Conservation (phyloP, 1,140 invertebrate genomes). For the Trachymyrmex cornetzi region DNA sequence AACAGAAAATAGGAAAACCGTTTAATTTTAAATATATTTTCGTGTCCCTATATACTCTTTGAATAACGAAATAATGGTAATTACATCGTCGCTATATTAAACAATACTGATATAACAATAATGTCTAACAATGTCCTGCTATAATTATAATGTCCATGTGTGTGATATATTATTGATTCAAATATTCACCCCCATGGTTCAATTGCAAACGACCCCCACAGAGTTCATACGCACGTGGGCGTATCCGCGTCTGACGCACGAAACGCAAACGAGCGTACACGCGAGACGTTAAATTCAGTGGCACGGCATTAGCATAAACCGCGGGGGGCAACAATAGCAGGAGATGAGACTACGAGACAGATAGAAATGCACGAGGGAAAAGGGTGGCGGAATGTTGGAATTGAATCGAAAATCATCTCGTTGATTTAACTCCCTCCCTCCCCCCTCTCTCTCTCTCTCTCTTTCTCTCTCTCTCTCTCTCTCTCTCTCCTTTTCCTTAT, state of each 20-base stretch:
- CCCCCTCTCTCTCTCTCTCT: background rate
- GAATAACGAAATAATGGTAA: background rate
- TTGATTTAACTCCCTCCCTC: slow-evolving; percentile 73
- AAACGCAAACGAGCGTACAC: slow-evolving; percentile 66
- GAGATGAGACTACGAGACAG: slow-evolving; percentile 49
- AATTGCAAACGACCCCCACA: slow-evolving; percentile 38
- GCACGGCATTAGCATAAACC: slow-evolving; percentile 77
- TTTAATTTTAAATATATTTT: background rate
- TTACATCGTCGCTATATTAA: background rate
- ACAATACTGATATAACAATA: slow-evolving; percentile 36
- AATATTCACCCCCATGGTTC: slow-evolving; percentile 37
- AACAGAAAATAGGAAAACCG: background rate
- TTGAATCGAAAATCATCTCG: slow-evolving; percentile 78
- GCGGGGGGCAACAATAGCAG: slow-evolving; percentile 67
- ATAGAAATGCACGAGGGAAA: slow-evolving; percentile 38
- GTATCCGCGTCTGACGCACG: slow-evolving; percentile 42
- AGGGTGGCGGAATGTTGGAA: slow-evolving; percentile 42
- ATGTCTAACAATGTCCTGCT: slow-evolving; percentile 21
- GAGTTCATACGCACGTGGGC: slow-evolving; percentile 60
- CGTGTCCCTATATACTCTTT: background rate
- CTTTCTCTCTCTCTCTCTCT: background rate
- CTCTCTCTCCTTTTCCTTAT: background rate
- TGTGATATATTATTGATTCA: slow-evolving; percentile 52
- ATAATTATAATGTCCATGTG: slow-evolving; percentile 35
- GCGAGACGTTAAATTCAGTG: slow-evolving; percentile 77